Evolutionary conservation across 2,888 invertebrate genomes (phyloP).

Genomic region (Dorcus parallelipipedus): DNA sequence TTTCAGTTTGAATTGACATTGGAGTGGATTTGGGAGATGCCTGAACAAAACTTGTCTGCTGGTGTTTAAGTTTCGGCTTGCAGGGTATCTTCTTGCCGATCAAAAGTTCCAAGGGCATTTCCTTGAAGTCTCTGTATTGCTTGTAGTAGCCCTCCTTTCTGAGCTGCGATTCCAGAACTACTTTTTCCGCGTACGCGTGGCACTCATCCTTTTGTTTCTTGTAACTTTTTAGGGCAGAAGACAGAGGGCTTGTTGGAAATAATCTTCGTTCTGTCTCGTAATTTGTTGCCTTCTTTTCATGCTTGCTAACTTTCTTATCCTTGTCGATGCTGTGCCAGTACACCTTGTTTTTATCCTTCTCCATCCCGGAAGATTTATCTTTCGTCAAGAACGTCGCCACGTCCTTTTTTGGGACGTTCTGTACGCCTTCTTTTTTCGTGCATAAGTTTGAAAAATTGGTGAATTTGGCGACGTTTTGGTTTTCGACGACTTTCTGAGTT

Average conservation of each 20-base stretch:
- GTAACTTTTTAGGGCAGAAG: not conserved
- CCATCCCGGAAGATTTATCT: not conserved
- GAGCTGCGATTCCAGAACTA: conserved; percentile 24
- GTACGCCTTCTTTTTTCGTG: conserved; percentile 2
- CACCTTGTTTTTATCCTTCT: not conserved
- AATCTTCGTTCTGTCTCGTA: not conserved
- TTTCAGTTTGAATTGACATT: conserved; percentile 7
- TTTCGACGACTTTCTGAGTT: not conserved
- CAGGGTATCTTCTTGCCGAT: conserved; percentile 19
- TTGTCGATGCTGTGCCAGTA: not conserved
- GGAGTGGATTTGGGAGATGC: conserved; percentile 3
- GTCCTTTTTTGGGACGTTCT: not conserved
- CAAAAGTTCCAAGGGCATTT: conserved; percentile 28
- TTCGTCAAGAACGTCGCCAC: not conserved
- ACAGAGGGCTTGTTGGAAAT: not conserved
- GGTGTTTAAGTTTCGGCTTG: not conserved
- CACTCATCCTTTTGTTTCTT: conserved; percentile 22
- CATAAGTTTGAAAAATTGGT: conserved; percentile 12
- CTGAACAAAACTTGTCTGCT: not conserved
- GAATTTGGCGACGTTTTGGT: not conserved
- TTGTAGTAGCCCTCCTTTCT: conserved; percentile 24
- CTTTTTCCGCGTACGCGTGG: conserved; percentile 27
- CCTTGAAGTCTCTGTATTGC: conserved; percentile 28
- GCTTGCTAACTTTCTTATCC: not conserved
- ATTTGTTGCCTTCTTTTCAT: not conserved